Percentiles rank a stretch among this genome's conserved stretches.
phyloP scores from a whole-genome alignment of 2,888 invertebrate species.

The Baronia brevicornis region DNA sequence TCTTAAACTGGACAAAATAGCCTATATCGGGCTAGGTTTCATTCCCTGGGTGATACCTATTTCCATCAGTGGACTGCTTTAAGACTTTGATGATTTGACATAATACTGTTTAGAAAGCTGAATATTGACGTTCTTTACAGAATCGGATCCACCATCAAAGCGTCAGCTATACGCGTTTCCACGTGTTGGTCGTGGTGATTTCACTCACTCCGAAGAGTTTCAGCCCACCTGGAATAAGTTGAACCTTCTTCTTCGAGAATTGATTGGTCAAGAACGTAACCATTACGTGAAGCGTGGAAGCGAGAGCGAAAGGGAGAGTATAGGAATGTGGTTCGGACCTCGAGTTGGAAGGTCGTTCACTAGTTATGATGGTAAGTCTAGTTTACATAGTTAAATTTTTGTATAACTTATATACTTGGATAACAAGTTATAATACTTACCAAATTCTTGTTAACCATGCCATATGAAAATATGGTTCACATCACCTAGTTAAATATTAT shows the following conservation, averaged over 20 bases:
- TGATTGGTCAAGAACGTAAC: conserved; percentile 19
- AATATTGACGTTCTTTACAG: too few relatives aligned
- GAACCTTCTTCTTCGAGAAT: conserved; percentile 21
- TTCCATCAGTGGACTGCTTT: neutral
- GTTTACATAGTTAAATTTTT: neutral
- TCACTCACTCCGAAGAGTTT: conserved; percentile 17
- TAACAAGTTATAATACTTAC: too few relatives aligned
- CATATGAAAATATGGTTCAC: too few relatives aligned
- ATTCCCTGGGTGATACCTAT: conserved; percentile 3
- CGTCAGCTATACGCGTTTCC: conserved; percentile 60
- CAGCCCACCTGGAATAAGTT: conserved; percentile 21
- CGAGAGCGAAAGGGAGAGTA: conserved; percentile 28
- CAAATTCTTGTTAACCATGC: too few relatives aligned
- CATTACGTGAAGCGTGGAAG: conserved; percentile 27
- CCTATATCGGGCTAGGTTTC: too few relatives aligned
- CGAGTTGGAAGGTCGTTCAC: conserved; percentile 74
- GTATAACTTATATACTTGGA: neutral
- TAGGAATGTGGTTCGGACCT: conserved; percentile 82
- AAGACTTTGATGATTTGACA: too few relatives aligned
- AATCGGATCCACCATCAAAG: conserved; percentile 44
- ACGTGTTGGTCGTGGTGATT: conserved; percentile 50
- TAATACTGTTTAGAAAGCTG: too few relatives aligned
- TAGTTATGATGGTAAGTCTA: conserved; percentile 41
- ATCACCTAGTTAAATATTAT: too few relatives aligned
- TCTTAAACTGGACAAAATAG: too few relatives aligned